Percentiles rank a stretch among this genome's conserved stretches.
Evolutionary conservation across 2,113 vertebrate genomes (phyloP).

Genomic region (Holacanthus passer): DNA sequence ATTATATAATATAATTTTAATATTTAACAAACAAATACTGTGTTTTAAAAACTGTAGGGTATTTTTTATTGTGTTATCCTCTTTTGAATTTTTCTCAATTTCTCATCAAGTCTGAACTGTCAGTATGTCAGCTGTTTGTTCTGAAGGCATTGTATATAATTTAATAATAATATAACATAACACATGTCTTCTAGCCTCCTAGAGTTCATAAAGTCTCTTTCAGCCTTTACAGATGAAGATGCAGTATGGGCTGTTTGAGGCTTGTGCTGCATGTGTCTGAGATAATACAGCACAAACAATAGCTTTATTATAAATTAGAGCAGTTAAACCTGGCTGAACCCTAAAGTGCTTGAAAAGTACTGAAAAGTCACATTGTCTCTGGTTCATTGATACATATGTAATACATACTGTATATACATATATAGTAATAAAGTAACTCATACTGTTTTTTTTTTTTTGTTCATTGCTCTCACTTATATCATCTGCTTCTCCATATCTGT

Average conservation of each 20-base stretch:
- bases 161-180: neutral
- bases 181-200: neutral
- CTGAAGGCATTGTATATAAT: neutral
- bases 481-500: neutral
- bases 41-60: neutral
- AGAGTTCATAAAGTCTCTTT: neutral
- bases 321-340: neutral
- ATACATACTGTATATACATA: too few species aligned
- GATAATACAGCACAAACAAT: neutral
- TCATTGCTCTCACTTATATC: neutral
- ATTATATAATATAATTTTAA: too few species aligned
- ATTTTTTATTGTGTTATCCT: neutral
- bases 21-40: neutral
- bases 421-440: neutral
- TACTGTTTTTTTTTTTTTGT: neutral
- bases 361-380: neutral
- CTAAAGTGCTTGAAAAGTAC: too few species aligned
- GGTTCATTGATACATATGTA: neutral
- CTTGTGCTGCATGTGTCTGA: neutral
- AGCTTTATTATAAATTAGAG: neutral
- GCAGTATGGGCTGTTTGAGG: neutral
- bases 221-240: neutral
- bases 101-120: neutral
- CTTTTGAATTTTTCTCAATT: neutral
- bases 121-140: constrained; percentile 3